Evolutionary conservation across 2,113 vertebrate species (phyloP), one percentile per base, ranked within the genome.

Genomic region (Thamnophis sirtalis): DNA sequence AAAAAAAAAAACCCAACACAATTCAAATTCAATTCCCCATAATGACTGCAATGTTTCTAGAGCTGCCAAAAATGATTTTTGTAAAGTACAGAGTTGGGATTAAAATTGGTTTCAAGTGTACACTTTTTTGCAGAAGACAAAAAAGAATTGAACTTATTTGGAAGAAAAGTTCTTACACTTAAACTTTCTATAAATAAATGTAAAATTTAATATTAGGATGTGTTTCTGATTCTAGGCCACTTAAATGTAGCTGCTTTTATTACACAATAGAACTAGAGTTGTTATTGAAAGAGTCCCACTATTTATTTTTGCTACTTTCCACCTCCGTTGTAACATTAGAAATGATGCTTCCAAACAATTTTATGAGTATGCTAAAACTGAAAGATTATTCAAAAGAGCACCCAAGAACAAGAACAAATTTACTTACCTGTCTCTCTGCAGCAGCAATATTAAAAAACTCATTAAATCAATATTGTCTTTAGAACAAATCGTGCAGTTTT

Each of bases 121-220:
- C 0, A 56, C 63, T 4, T 19, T 63, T 11, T 50, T 80, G n/a
- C 68, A 80, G 21, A 1, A 22, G 2, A 86, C 13, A 50, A 86
- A 26, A 50, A 86, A 26, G 26, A 28, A 86, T 86, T 86, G 1
- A 28, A 50, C n/a, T 51, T 24, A 26, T 48, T 50, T 86, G 49
- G 48, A 49, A 9, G 48, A 86, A n/a, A 50, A 86, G 49, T 26
- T 48, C 4, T 86, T 50, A 86, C 48, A 15, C 21, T 86, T 86
- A 19, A 9, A 54, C 28, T 87, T 87, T 55, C 19, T 38, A 54
- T 80, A 38, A 80, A 80, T 33, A 54, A 87, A 51, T 21, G 19
- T n/a, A 87, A 28, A 50, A 24, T 0, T 0, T 0, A 0, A 60
- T 3, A 48, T 89, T 22, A 60, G 3, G 5, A 1, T 1, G 26